These are phyloP conservation scores for Drosophila mayri DNA, from an alignment of 1,140 invertebrate species.

Conservation along the genomic window DNA sequence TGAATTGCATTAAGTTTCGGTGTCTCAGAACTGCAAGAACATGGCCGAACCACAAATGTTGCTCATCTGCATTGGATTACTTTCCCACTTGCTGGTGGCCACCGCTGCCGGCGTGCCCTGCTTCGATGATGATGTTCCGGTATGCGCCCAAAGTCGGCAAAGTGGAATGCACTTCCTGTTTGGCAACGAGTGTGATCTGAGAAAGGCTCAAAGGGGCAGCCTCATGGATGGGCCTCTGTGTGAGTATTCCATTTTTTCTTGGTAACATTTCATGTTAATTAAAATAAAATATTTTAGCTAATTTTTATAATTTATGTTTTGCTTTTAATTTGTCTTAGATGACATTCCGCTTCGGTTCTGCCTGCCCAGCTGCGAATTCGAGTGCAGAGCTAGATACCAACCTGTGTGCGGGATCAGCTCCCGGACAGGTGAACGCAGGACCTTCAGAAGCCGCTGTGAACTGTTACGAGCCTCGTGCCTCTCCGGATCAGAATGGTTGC, in stretches of 20 bases:
- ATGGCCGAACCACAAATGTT: conserved; percentile 20
- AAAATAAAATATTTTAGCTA: background rate
- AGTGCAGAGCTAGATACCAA: conserved; percentile 24
- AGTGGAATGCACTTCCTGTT: conserved; percentile 64
- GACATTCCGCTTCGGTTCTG: conserved; percentile 57
- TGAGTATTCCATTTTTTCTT: conserved; percentile 28
- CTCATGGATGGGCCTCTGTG: conserved; percentile 55
- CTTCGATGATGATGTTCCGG: conserved; percentile 60
- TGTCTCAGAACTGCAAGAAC: conserved; percentile 39
- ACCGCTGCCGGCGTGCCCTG: conserved; percentile 27
- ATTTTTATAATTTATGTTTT: background rate
- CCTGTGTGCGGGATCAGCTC: conserved; percentile 65
- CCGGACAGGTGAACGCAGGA: conserved; percentile 27
- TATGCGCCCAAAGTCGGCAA: conserved; percentile 43
- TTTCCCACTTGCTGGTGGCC: background rate
- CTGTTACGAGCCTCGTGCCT: conserved; percentile 53
- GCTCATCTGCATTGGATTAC: conserved; percentile 16
- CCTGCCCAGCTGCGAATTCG: conserved; percentile 63
- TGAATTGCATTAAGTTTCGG: conserved; percentile 63
- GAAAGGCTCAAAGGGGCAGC: conserved; percentile 61
- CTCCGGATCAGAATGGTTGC: conserved; percentile 53
- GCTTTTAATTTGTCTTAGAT: conserved; percentile 17
- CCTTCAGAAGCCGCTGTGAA: conserved; percentile 68
- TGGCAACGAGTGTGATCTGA: conserved; percentile 68
- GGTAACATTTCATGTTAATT: background rate